phyloP scores from a whole-genome alignment of 2,888 invertebrate genomes.

The Pseudococcus longispinus region DNA sequence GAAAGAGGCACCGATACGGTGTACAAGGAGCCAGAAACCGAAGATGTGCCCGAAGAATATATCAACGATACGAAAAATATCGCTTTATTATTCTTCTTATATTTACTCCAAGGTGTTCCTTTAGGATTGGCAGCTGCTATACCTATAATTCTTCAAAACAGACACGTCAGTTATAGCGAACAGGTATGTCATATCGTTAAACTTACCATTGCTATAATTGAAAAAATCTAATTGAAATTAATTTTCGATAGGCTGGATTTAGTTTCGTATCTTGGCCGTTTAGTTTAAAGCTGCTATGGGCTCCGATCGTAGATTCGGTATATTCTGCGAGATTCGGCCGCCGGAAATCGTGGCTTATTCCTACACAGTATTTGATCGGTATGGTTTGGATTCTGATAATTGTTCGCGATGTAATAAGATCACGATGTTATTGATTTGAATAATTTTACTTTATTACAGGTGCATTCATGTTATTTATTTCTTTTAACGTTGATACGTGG shows the following conservation, averaged over 20 bases:
- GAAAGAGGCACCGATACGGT: neutral
- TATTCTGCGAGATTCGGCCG: slow-evolving; percentile 86
- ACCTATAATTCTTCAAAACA: slow-evolving; percentile 93
- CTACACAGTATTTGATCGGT: slow-evolving; percentile 90
- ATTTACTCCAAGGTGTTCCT: slow-evolving; percentile 94
- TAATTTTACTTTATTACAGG: slow-evolving; percentile 52
- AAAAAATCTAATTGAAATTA: neutral
- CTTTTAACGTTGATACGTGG: slow-evolving; percentile 77
- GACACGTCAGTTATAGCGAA: slow-evolving; percentile 90
- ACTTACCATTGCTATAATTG: neutral
- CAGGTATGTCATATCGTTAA: slow-evolving; percentile 69
- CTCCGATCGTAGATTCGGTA: slow-evolving; percentile 94
- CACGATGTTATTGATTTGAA: neutral
- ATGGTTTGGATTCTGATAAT: neutral
- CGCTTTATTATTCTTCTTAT: slow-evolving; percentile 86
- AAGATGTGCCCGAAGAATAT: neutral
- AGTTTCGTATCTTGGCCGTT: slow-evolving; percentile 95
- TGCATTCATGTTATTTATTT: slow-evolving; percentile 79
- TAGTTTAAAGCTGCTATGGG: slow-evolving; percentile 93
- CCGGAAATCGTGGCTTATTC: slow-evolving; percentile 94
- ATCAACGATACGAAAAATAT: slow-evolving; percentile 81
- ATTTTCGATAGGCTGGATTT: slow-evolving; percentile 77
- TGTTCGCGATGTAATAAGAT: neutral
- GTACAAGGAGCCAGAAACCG: neutral
- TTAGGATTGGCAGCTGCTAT: slow-evolving; percentile 92